Percentiles rank a stretch among this genome's conserved stretches.
These are phyloP conservation scores for Ginglymostoma cirratum DNA, from an alignment of 2,113 vertebrate species.

Conservation along the genomic window DNA sequence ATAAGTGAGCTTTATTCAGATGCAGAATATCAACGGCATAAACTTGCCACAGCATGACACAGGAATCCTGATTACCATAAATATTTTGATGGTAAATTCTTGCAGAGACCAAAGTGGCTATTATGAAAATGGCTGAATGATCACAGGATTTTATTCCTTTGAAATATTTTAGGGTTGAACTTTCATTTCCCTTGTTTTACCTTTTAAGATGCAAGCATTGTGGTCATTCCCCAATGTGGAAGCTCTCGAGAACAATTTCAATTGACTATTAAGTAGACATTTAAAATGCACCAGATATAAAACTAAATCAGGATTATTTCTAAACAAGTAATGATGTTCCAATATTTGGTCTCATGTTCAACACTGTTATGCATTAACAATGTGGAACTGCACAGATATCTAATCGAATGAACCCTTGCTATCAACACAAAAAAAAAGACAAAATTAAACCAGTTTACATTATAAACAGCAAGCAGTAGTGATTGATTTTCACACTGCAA, in stretches of 20 bases:
- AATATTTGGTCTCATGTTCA: background rate
- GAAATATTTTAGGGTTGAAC: background rate
- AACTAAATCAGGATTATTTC: background rate
- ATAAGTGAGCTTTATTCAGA: background rate
- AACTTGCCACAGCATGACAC: background rate
- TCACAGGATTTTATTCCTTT: background rate
- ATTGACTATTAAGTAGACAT: background rate
- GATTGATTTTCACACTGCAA: background rate
- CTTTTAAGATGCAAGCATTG: background rate
- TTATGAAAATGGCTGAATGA: background rate
- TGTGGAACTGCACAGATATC: background rate
- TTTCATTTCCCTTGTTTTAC: background rate
- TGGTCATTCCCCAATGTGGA: background rate
- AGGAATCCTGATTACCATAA: background rate
- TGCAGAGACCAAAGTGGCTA: background rate
- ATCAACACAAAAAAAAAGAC: background rate
- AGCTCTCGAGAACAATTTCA: background rate
- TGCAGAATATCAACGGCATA: background rate
- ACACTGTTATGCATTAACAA: background rate
- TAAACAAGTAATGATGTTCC: background rate
- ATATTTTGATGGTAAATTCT: background rate
- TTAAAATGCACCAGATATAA: background rate
- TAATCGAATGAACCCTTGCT: background rate
- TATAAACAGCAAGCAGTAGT: background rate
- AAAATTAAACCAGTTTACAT: background rate